phyloP scores from a whole-genome alignment of 1,140 invertebrate species.

The Carposina sasakii region DNA sequence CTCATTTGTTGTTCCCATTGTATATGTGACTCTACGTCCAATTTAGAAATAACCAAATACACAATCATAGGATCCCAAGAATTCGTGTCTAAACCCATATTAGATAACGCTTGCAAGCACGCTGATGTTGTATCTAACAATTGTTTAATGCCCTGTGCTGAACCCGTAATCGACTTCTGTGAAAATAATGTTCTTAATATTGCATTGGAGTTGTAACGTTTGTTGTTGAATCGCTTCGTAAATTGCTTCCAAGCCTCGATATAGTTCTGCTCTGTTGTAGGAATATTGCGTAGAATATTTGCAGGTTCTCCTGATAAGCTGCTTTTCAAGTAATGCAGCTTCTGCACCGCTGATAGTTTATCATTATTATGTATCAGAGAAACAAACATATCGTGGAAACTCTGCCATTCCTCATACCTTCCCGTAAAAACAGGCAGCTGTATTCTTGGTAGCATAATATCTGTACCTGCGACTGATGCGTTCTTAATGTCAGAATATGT shows the following conservation, averaged over 20 bases:
- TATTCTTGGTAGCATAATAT: conserved; percentile 5
- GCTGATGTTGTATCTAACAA: no score
- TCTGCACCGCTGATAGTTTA: neutral
- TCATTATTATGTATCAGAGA: neutral
- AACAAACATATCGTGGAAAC: conserved; percentile 5
- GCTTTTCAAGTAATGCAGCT: conserved; percentile 6
- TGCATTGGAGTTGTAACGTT: conserved; percentile 2
- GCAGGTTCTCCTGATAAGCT: conserved; percentile 3
- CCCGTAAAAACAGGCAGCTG: conserved; percentile 2
- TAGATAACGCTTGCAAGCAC: no score
- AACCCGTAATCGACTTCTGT: neutral
- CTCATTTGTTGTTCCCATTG: no score
- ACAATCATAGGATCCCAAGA: no score
- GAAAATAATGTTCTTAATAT: conserved; percentile 6
- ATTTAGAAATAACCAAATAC: no score
- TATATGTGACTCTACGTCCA: no score
- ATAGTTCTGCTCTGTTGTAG: conserved; percentile 4
- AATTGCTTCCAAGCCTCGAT: conserved; percentile 5
- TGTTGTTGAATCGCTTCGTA: neutral
- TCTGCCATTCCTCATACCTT: conserved; percentile 10
- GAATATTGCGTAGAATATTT: neutral
- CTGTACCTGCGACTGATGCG: no score
- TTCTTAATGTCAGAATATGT: no score
- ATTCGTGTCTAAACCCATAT: no score
- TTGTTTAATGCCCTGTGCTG: no score